Percentiles rank a stretch among this genome's conserved stretches.
These are phyloP conservation scores for Pissodes strobi DNA, from an alignment of 1,140 invertebrate genomes.

Conservation along the genomic window DNA sequence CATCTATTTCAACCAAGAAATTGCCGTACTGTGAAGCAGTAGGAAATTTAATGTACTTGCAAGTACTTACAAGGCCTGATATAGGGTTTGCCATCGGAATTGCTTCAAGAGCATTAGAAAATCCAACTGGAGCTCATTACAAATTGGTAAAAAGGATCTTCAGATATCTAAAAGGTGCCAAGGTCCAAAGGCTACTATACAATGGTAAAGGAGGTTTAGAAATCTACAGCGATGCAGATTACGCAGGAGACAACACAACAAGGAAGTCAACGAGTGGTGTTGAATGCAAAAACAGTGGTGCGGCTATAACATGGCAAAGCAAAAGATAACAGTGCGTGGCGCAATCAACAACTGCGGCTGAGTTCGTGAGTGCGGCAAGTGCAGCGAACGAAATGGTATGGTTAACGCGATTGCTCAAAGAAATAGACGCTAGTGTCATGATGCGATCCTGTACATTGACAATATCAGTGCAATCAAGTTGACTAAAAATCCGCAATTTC, in stretches of 20 bases:
- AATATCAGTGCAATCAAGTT: constrained; percentile 45
- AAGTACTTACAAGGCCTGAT: no score
- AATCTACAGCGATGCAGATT: no score
- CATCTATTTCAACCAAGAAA: no score
- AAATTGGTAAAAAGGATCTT: constrained; percentile 41
- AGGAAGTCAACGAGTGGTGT: constrained; percentile 48
- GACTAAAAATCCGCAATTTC: constrained; percentile 51
- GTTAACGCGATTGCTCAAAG: constrained; percentile 49
- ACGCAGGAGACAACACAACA: constrained; percentile 45
- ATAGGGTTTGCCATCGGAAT: no score
- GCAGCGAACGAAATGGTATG: no score
- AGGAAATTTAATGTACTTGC: no score
- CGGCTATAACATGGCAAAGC: no score
- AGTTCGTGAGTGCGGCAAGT: constrained; percentile 51
- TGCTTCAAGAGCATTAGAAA: constrained; percentile 52
- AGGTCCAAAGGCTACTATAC: neutral
- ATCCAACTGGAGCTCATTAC: constrained; percentile 47
- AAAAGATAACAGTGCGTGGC: constrained; percentile 51
- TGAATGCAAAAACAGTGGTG: constrained; percentile 40
- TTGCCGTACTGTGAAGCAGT: no score
- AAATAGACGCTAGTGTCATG: no score
- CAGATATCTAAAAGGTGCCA: no score
- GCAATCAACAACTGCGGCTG: no score
- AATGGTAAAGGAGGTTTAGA: constrained; percentile 1
- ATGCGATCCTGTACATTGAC: constrained; percentile 21